Base-by-base conservation (phyloP, 2,888 invertebrate species). In the Polymixis lichenea region DNA sequence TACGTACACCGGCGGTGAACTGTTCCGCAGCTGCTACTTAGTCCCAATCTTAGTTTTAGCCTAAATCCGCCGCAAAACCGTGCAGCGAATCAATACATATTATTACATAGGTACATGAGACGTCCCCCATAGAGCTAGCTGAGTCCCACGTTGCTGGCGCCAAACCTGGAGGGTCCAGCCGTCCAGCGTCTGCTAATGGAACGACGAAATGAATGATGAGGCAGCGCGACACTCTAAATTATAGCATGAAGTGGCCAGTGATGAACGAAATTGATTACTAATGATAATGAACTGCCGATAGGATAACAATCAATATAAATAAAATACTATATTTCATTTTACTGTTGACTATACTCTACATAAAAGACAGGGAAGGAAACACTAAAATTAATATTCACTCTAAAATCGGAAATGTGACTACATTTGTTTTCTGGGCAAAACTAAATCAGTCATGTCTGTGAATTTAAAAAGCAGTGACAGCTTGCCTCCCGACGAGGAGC, bases 401-500 rank as follows among this genome's bases (percentile, higher is more conserved):
- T 60, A 28, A 11, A 60, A 6, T 60, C 19, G 19, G 19, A 28
- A 66, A 86, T 82, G 86, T 86, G 76, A 86, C 62, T 77, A 56
- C 60, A 65, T 58, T 28, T 69, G 46, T 38, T 55, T 84, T 71
- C 28, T 51, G 22, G 15, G 19, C 15, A 53, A 58, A 66, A 56
- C 53, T 43, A 46, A 60, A 60, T n/a, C 69, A 86, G 89, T 78
- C 72, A 96, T 96, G 95, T 93, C 96, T 82, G 90, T 95, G 58
- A 95, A 95, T 88, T 82, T 94, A 75, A 95, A 96, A 81, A 96
- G 93, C 87, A 94, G 94, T 84, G 96, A 96, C 75, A 95, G 94
- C 82, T 83, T 95, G 73, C 94, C 95, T 80, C 94, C 95, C 1
- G 96, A 96, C 83, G 96, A 96, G 81, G 98, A 99, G 91, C 99